Evolutionary conservation across 2,888 invertebrate species (phyloP), one percentile per base, ranked within the genome.

Genomic region (Spodoptera littoralis): DNA sequence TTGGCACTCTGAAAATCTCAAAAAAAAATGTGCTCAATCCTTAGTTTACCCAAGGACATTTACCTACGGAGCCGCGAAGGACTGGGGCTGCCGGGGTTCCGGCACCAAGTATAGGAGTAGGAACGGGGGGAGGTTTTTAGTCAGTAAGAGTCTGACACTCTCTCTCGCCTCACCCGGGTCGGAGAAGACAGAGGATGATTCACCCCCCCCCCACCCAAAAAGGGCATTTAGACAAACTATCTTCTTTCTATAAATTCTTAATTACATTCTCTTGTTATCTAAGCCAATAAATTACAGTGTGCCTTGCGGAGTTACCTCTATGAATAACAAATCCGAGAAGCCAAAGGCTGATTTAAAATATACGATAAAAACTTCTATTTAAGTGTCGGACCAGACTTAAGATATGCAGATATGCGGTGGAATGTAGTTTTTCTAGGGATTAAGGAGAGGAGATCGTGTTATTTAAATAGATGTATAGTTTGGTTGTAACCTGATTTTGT

Each of bases 261-360:
- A 68, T 73, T 49, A n/a, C 3, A 11, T 57, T 24, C 13, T 8
- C 22, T 53, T 43, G 30, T 64, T 73, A 71, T 57, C 56, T 53
- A 11, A 60, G 69, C 46, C 54, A 57, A 64, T 60, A 64, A 64
- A 18, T 64, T 59, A 22, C 48, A 72, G 48, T 42, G 43, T 45
- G 11, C 53, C 18, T 60, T 13, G 46, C 13, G 3, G 13, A 73
- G 65, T 44, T 65, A 63, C 74, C 51, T 63, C 68, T 51, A 60
- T 74, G 75, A 77, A 76, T 77, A 77, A 57, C 52, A 72, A 76
- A 77, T 62, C 51, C 24, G 27, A 18, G 27, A 45, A 45, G 27
- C 45, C 27, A 48, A 44, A 54, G 41, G 55, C 52, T 24, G 57
- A 74, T 74, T 65, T 74, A 65, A 74, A 77, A 74, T 71, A 65